phyloP scores from a whole-genome alignment of 2,113 vertebrate genomes.

The Taurulus bubalis region DNA sequence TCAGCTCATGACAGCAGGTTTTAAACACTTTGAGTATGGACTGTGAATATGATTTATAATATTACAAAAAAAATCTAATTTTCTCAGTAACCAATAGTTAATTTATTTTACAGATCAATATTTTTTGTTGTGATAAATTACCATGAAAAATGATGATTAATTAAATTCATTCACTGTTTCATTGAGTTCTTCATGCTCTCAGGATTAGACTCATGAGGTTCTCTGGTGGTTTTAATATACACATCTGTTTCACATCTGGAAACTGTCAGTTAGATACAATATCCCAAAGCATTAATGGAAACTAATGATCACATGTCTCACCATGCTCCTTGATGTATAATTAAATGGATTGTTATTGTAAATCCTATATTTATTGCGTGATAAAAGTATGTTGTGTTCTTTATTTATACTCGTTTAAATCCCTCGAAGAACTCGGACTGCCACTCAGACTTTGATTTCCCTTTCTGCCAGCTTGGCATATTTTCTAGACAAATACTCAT shows the following conservation, averaged over 20 bases:
- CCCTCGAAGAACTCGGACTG: not conserved
- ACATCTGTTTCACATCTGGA: not conserved
- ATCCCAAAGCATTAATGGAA: not conserved
- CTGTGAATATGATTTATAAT: too few species aligned
- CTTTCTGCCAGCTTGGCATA: slow-evolving; percentile 26
- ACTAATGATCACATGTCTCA: not conserved
- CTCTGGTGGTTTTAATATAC: not conserved
- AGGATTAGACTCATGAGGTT: not conserved
- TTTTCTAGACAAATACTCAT: slow-evolving; percentile 22
- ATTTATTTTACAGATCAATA: too few species aligned
- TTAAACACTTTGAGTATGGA: not conserved
- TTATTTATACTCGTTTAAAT: slow-evolving; percentile 13
- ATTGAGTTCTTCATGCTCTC: not conserved
- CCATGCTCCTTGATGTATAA: not conserved
- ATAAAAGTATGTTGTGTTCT: not conserved
- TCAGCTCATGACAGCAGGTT: not conserved
- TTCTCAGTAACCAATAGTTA: too few species aligned
- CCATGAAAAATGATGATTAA: not conserved
- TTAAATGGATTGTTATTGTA: not conserved
- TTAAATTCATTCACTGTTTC: not conserved
- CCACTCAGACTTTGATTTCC: slow-evolving; percentile 6
- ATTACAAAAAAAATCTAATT: too few species aligned
- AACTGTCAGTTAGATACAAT: not conserved
- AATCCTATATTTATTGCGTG: not conserved
- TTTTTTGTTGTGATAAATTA: too few species aligned